A percentile compares a stretch with the other conserved stretches of the same genome.
phyloP scores from a whole-genome alignment of 2,888 invertebrate species.

The Actias luna region DNA sequence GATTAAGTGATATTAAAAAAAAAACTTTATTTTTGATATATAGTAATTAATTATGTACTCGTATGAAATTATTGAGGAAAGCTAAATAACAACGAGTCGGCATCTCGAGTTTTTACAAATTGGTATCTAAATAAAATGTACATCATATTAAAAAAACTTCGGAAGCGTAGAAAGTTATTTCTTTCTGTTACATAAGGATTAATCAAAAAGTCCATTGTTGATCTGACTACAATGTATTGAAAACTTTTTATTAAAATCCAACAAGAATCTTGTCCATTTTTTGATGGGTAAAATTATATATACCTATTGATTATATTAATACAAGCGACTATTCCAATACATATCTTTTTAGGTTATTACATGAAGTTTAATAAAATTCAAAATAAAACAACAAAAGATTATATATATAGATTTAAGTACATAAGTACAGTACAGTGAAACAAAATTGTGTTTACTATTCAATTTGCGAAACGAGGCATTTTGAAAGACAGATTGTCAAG shows the following conservation, averaged over 20 bases:
- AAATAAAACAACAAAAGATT: background rate
- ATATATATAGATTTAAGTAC: no score
- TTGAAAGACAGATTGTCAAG: no score
- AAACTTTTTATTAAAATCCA: conserved; percentile 27
- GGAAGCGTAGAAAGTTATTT: conserved; percentile 20
- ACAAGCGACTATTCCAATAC: background rate
- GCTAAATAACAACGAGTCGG: no score
- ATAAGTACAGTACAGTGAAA: no score
- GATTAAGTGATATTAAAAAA: no score
- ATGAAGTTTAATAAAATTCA: background rate
- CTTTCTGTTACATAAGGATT: conserved; percentile 20
- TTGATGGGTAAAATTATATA: conserved; percentile 11
- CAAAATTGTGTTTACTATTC: no score
- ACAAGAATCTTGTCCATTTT: conserved; percentile 25
- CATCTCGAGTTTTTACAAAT: conserved; percentile 27
- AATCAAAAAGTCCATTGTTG: conserved; percentile 28
- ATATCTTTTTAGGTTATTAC: background rate
- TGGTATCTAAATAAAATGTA: conserved; percentile 27
- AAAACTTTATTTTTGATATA: no score
- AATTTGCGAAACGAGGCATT: no score
- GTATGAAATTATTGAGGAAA: no score
- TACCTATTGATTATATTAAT: background rate
- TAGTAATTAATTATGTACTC: no score
- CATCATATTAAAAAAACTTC: conserved; percentile 23
- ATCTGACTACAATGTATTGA: conserved; percentile 14